Conservation (phyloP, 2,888 invertebrate genomes). For the Leucozona laternaria region DNA sequence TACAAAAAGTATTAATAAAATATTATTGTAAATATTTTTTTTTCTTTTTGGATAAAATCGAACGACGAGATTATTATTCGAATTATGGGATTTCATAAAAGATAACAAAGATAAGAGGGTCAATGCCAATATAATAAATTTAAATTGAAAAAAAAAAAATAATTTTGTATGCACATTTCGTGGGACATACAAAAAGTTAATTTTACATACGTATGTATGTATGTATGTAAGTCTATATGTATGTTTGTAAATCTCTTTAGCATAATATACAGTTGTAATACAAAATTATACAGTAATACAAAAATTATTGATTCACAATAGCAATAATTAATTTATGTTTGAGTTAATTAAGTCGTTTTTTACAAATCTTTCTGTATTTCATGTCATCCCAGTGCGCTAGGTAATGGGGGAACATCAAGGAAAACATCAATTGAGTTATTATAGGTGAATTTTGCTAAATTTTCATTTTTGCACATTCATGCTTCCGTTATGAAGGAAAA, state of each 20-base stretch:
- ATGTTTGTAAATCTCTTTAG: background rate
- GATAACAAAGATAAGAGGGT: conserved; percentile 13
- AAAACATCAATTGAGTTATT: too few species aligned
- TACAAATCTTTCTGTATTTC: too few species aligned
- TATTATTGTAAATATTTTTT: background rate
- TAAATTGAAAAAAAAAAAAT: background rate
- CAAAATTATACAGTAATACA: background rate
- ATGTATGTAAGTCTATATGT: too few species aligned
- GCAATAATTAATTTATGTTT: too few species aligned
- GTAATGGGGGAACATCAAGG: too few species aligned
- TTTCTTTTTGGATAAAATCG: background rate
- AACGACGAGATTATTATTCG: background rate
- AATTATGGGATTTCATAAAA: too few species aligned
- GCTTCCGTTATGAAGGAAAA: too few species aligned
- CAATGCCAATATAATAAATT: conserved; percentile 18
- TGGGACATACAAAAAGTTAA: background rate
- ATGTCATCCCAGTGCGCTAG: too few species aligned
- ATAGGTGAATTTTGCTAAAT: too few species aligned
- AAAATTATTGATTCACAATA: background rate
- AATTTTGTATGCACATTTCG: background rate
- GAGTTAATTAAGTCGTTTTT: too few species aligned
- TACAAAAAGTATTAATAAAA: background rate
- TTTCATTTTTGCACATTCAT: too few species aligned
- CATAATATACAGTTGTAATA: background rate
- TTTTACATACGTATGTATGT: background rate